Conservation (phyloP, 2,797 vertebrate genomes). For the Podarcis siculus region DNA sequence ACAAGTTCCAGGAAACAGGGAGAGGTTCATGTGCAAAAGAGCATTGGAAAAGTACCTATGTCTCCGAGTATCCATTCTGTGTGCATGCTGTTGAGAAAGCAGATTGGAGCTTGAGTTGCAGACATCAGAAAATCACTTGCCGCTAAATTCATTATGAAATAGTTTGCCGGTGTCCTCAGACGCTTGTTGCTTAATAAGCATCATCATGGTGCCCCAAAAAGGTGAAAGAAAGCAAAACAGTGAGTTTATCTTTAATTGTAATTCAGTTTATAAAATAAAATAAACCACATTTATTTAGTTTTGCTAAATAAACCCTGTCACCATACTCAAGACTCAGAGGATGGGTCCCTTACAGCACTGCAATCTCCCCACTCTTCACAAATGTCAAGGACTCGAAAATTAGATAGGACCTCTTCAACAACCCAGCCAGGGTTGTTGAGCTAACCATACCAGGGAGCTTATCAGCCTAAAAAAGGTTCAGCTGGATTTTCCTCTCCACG, state of each 20-base stretch:
- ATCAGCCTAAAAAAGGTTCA: too few species aligned
- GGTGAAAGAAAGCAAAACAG: constrained; percentile 1
- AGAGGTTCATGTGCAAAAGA: neutral
- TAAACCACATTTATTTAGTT: too few species aligned
- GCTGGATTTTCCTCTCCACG: too few species aligned
- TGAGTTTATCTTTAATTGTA: constrained; percentile 7
- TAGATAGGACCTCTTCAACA: too few species aligned
- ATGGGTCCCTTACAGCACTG: too few species aligned
- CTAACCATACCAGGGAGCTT: too few species aligned
- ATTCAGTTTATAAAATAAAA: constrained; percentile 7
- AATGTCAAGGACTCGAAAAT: too few species aligned
- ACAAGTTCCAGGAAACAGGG: neutral
- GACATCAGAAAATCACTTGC: constrained; percentile 78
- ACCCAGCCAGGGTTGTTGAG: too few species aligned
- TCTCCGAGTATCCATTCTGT: constrained; percentile 76
- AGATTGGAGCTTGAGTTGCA: constrained; percentile 74
- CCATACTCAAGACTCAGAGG: too few species aligned
- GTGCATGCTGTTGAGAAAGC: constrained; percentile 76
- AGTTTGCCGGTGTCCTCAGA: constrained; percentile 77
- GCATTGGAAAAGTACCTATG: constrained; percentile 67
- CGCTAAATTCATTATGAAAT: constrained; percentile 79
- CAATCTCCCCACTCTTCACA: too few species aligned
- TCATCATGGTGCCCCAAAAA: neutral
- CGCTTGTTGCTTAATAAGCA: constrained; percentile 76
- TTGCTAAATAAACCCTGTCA: too few species aligned